Base-by-base conservation (phyloP, 92 coral and sea anemone genomes). In the Epizoanthus ramosus region DNA sequence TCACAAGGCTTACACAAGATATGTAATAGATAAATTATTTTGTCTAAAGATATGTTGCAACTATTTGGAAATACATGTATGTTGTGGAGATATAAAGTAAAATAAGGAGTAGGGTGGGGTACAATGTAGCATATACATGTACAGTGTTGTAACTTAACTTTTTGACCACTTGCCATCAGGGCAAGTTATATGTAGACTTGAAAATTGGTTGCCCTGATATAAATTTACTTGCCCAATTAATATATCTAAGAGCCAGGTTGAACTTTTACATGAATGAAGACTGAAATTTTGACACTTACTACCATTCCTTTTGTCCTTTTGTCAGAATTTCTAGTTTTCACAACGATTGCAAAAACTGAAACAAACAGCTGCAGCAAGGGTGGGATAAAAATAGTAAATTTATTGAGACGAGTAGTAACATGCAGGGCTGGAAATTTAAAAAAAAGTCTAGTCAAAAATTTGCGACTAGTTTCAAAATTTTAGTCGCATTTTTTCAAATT, bases 381-480 rank as follows among this genome's bases (percentile, higher is more conserved):
- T 69, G 12, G 58, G 18, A 43, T n/a, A 47, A 19, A n/a, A 43
- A 45, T 71, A 45, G 58, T 8, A 50, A 71, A 47, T 43, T 71
- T 69, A 69, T 69, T 70, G 75, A 41, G 75, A 70, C 25, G n/a
- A 39, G 57, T 70, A 70, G 56, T 70, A 70, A 35, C 72, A 67
- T n/a, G n/a, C 50, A 25, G 58, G 79, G 79, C 79, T 73, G 58
- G 58, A 47, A 73, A 39, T 73, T 56, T 8, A 73, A 73, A 73
- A 73, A 47, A 56, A 73, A 47, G 63, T 41, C 35, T 50, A 73
- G 63, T 73, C 60, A 12, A 50, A 50, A 73, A 73, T 47, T 73
- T 73, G 79, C 63, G 16, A 73, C 72, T 67, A 67, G 72, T 67
- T 67, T 67, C 72, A 67, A 67, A 33, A 50, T 23, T 50, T 12